Evolutionary conservation across 2,888 invertebrate species (phyloP).

Genomic region (Teinopalpus imperialis): DNA sequence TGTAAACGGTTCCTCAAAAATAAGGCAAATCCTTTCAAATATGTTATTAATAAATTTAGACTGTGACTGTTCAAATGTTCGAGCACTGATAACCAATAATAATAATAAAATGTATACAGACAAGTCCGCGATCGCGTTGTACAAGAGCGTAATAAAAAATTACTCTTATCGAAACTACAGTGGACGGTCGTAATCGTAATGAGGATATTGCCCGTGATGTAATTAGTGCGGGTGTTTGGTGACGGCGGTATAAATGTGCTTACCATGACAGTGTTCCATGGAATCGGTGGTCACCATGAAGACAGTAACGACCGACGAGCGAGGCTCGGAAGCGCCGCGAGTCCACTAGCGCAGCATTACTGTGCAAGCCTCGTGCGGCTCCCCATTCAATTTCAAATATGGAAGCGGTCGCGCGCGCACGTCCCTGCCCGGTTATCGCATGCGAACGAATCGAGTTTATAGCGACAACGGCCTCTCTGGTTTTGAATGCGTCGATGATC

Average conservation of each 20-base stretch:
- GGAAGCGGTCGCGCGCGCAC: constrained; percentile 65
- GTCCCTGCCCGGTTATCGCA: constrained; percentile 57
- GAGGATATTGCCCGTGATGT: constrained; percentile 11
- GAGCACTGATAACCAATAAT: no score
- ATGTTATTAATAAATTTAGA: no score
- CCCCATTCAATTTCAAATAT: constrained; percentile 79
- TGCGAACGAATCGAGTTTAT: constrained; percentile 50
- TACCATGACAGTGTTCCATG: constrained; percentile 40
- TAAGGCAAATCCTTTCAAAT: no score
- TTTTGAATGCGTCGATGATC: constrained; percentile 12
- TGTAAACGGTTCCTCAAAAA: no score
- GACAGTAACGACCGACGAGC: constrained; percentile 32
- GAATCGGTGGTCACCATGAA: constrained; percentile 38
- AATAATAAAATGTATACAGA: no score
- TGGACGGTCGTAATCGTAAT: not conserved
- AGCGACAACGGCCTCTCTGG: constrained; percentile 3
- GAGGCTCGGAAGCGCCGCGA: constrained; percentile 37
- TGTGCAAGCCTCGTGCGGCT: constrained; percentile 71
- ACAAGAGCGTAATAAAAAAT: constrained; percentile 16
- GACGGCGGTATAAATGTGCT: constrained; percentile 17
- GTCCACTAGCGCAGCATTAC: constrained; percentile 62
- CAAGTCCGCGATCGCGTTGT: constrained; percentile 21
- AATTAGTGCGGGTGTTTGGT: not conserved
- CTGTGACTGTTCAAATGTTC: no score
- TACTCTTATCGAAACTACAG: constrained; percentile 13